Percentiles rank a stretch among this genome's conserved stretches.
phyloP scores from a whole-genome alignment of 1,140 invertebrate species.

The Anastatus disparis region DNA sequence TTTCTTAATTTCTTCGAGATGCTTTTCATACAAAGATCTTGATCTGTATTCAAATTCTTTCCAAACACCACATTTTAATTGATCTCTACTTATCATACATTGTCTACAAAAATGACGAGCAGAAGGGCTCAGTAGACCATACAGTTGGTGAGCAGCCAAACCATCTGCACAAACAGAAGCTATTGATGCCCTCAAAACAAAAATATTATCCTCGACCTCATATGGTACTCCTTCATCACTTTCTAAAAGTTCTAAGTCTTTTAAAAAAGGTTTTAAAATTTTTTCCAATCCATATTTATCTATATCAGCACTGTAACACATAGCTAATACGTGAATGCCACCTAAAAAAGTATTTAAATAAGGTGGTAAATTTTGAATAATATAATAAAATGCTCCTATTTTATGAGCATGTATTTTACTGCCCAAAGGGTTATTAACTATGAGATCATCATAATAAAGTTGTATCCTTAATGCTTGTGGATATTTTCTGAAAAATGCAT shows the following conservation, averaged over 20 bases:
- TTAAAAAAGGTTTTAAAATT: slow-evolving; percentile 17
- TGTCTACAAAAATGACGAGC: slow-evolving; percentile 30
- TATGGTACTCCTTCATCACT: slow-evolving; percentile 1
- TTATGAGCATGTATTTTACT: slow-evolving; percentile 25
- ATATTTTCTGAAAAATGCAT: slow-evolving; percentile 35
- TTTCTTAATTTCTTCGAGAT: background rate
- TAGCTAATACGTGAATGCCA: background rate
- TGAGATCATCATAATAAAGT: slow-evolving; percentile 29
- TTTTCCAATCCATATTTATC: slow-evolving; percentile 28
- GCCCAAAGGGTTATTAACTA: slow-evolving; percentile 29
- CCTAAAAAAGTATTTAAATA: slow-evolving; percentile 15
- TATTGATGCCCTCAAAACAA: slow-evolving; percentile 7
- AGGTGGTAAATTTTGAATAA: slow-evolving; percentile 16
- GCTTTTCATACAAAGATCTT: background rate
- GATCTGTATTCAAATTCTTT: background rate
- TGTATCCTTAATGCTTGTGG: background rate
- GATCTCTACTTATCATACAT: background rate
- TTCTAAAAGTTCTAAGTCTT: slow-evolving; percentile 25
- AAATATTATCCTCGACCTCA: background rate
- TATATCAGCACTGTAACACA: slow-evolving; percentile 21
- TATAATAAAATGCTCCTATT: slow-evolving; percentile 23
- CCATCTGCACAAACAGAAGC: slow-evolving; percentile 7
- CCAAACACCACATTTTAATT: background rate
- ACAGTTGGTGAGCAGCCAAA: slow-evolving; percentile 29
- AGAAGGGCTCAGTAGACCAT: slow-evolving; percentile 19